Percentiles rank a stretch among this genome's conserved stretches.
Evolutionary conservation across 2,113 vertebrate genomes (phyloP).

Genomic region (Grantiella picta): DNA sequence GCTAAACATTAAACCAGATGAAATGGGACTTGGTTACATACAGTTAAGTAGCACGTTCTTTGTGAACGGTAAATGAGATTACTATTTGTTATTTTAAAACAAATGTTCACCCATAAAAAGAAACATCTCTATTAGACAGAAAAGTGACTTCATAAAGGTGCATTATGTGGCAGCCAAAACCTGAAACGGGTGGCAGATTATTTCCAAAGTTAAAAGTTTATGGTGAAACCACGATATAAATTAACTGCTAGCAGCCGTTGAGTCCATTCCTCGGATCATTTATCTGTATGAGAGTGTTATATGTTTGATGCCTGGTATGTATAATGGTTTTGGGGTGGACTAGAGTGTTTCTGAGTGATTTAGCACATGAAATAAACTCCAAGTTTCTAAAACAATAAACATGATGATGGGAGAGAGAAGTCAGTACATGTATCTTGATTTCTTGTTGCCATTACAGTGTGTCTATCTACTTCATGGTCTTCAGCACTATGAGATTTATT

Average conservation of each 20-base stretch:
- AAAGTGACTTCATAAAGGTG: conserved; percentile 58
- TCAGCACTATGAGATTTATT: background rate
- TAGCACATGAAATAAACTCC: conserved; percentile 35
- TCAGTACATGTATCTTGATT: background rate
- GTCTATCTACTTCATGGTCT: background rate
- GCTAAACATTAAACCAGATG: conserved; percentile 53
- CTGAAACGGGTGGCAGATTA: conserved; percentile 55
- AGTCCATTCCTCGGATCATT: conserved; percentile 62
- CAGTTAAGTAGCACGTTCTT: conserved; percentile 4
- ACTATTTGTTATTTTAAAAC: conserved; percentile 63
- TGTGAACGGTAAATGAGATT: conserved; percentile 48
- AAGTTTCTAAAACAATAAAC: conserved; percentile 48
- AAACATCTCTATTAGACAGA: conserved; percentile 59
- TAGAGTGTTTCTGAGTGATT: conserved; percentile 63
- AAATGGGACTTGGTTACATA: conserved; percentile 52
- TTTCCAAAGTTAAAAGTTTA: conserved; percentile 65
- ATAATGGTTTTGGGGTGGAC: conserved; percentile 32
- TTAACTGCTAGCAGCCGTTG: conserved; percentile 63
- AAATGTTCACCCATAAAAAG: conserved; percentile 25
- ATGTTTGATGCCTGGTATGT: conserved; percentile 45
- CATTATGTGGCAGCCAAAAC: conserved; percentile 61
- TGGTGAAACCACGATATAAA: conserved; percentile 51
- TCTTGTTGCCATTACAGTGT: background rate
- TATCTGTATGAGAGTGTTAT: conserved; percentile 62
- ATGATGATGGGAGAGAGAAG: background rate